Evolutionary conservation across 2,797 vertebrate genomes (phyloP).

Genomic region (Phrynocephalus vlangalii): DNA sequence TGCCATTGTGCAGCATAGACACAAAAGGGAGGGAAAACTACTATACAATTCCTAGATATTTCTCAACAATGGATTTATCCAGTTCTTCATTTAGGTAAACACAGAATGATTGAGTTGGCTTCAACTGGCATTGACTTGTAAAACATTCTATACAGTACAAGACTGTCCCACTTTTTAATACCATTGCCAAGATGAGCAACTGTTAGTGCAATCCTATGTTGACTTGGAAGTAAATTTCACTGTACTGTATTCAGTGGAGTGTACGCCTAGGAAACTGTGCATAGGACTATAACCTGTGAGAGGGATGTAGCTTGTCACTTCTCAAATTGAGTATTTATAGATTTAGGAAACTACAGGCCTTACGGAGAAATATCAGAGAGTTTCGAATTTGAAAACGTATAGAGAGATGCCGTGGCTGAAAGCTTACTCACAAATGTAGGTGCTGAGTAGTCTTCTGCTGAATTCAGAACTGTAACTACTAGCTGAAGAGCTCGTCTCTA

Average conservation of each 20-base stretch:
- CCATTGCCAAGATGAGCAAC: fast-evolving
- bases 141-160: not conserved
- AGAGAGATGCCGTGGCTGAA: no score
- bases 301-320: not conserved
- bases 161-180: not conserved
- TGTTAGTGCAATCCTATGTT: not conserved
- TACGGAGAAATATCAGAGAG: no score
- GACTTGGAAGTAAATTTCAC: not conserved
- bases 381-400: no score
- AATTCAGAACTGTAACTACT: constrained; percentile 94
- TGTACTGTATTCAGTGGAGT: not conserved
- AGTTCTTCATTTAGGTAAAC: not conserved
- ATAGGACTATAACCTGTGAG: not conserved
- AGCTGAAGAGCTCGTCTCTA: constrained; percentile 92
- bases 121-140: not conserved
- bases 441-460: constrained; percentile 92
- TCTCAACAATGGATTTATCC: not conserved
- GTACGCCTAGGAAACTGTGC: not conserved
- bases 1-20: not conserved
- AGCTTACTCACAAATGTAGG: constrained; percentile 42
- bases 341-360: no score
- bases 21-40: not conserved
- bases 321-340: no score
- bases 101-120: not conserved
- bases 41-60: not conserved